These are phyloP conservation scores for Campylorhamphus procurvoides DNA, from an alignment of 2,113 vertebrate species.

Conservation along the genomic window DNA sequence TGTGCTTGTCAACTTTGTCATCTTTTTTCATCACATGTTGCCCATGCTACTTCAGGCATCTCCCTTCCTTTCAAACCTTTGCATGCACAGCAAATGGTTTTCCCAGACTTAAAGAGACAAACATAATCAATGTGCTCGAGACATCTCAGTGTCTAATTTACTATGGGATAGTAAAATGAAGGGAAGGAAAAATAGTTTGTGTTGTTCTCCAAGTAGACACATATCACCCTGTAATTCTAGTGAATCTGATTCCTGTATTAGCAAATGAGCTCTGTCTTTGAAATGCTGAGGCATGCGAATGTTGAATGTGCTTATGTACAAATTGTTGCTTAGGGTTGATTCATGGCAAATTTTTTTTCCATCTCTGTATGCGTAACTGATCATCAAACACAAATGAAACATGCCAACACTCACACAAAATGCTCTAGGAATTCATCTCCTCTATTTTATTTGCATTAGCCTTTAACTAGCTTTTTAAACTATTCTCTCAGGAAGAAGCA, in stretches of 20 bases:
- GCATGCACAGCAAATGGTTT: not conserved
- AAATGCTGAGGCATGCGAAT: not conserved
- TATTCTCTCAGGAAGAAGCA: not conserved
- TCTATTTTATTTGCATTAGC: not conserved
- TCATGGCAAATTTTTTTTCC: not conserved
- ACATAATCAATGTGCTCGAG: rapidly evolving
- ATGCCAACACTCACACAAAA: not conserved
- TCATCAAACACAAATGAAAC: not conserved
- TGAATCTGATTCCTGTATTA: not conserved
- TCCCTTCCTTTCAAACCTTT: not conserved
- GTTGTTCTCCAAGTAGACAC: not conserved
- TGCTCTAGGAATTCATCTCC: not conserved
- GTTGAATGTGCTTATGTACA: not conserved
- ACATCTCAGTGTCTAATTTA: not conserved
- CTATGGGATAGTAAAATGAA: not conserved
- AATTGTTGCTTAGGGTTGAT: not conserved
- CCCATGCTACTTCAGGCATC: not conserved
- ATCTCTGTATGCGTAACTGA: not conserved
- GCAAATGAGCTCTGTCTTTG: not conserved
- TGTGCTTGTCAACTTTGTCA: not conserved
- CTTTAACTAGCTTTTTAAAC: not conserved
- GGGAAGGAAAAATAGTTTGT: not conserved
- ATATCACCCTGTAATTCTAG: not conserved
- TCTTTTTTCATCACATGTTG: not conserved
- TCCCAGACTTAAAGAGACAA: not conserved